Percentiles rank a stretch among this genome's conserved stretches.
These are phyloP conservation scores for Diaperis boleti DNA, from an alignment of 2,888 invertebrate genomes.

Conservation along the genomic window DNA sequence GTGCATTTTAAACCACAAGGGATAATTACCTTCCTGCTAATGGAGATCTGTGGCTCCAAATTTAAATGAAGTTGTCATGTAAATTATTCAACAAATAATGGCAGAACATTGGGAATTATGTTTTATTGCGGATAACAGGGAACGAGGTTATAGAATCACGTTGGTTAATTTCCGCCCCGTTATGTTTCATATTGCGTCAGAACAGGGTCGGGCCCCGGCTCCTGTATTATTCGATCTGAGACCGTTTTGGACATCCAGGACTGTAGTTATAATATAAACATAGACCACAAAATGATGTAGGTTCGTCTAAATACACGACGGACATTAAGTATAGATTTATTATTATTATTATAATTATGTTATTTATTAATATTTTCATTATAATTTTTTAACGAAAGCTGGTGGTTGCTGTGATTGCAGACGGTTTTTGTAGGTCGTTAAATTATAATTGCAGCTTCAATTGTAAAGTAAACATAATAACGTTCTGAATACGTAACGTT, in stretches of 20 bases:
- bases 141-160: slow-evolving; percentile 53
- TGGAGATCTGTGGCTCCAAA: slow-evolving; percentile 31
- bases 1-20: slow-evolving; percentile 34
- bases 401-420: neutral
- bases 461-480: slow-evolving; percentile 18
- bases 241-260: slow-evolving; percentile 3
- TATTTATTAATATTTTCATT: neutral
- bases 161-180: slow-evolving; percentile 58
- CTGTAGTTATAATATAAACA: slow-evolving; percentile 17
- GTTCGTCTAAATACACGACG: slow-evolving; percentile 11
- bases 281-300: slow-evolving; percentile 28
- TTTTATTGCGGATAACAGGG: slow-evolving; percentile 43
- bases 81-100: slow-evolving; percentile 48
- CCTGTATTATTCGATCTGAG: slow-evolving; percentile 32
- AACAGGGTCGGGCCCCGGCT: slow-evolving; percentile 8
- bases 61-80: slow-evolving; percentile 44
- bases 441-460: slow-evolving; percentile 19
- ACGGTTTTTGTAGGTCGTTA: slow-evolving; percentile 19
- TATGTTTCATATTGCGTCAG: slow-evolving; percentile 54
- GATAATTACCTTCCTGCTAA: slow-evolving; percentile 40
- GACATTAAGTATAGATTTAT: slow-evolving; percentile 16
- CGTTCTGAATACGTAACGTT: slow-evolving; percentile 2
- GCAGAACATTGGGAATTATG: slow-evolving; percentile 45
- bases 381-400: neutral
- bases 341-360: slow-evolving; percentile 6